A percentile compares a stretch with the other conserved stretches of the same genome.
Evolutionary conservation across 1,140 invertebrate genomes (phyloP).

Genomic region (Coenobita brevimanus): DNA sequence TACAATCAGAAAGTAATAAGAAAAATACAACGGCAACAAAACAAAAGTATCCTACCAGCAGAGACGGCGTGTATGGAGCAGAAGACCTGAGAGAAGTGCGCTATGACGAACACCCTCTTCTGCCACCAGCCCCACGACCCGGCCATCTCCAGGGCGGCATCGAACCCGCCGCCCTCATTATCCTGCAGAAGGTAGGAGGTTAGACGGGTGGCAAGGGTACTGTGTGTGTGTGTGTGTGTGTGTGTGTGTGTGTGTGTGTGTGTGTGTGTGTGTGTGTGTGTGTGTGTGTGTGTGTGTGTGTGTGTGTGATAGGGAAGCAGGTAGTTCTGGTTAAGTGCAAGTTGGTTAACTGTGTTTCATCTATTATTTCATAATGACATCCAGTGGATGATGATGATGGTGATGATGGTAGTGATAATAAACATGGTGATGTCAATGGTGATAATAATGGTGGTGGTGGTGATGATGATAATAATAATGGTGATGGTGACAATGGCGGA

Average conservation of each 20-base stretch:
- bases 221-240: neutral
- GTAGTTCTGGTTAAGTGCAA: neutral
- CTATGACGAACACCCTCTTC: constrained; percentile 39
- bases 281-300: constrained; percentile 11
- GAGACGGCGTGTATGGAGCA: constrained; percentile 47
- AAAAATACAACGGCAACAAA: too few relatives aligned
- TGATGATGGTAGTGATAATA: too few relatives aligned
- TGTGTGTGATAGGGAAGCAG: neutral
- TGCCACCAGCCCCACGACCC: constrained; percentile 38
- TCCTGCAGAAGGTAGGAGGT: neutral
- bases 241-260: neutral
- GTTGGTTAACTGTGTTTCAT: neutral
- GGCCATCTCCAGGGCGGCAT: constrained; percentile 27
- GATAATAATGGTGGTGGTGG: too few relatives aligned
- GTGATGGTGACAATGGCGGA: too few relatives aligned
- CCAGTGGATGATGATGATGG: too few relatives aligned
- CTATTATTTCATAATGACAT: too few relatives aligned
- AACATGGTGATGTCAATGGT: too few relatives aligned
- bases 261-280: constrained; percentile 24
- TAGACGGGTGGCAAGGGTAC: neutral
- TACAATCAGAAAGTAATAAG: too few relatives aligned
- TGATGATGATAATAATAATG: too few relatives aligned
- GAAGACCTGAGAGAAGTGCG: constrained; percentile 32
- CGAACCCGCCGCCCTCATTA: constrained; percentile 21
- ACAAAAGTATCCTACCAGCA: constrained; percentile 31